Percentiles rank a stretch among this genome's conserved stretches.
Evolutionary conservation across 2,797 vertebrate genomes (phyloP).

Genomic region (Dermochelys coriacea): DNA sequence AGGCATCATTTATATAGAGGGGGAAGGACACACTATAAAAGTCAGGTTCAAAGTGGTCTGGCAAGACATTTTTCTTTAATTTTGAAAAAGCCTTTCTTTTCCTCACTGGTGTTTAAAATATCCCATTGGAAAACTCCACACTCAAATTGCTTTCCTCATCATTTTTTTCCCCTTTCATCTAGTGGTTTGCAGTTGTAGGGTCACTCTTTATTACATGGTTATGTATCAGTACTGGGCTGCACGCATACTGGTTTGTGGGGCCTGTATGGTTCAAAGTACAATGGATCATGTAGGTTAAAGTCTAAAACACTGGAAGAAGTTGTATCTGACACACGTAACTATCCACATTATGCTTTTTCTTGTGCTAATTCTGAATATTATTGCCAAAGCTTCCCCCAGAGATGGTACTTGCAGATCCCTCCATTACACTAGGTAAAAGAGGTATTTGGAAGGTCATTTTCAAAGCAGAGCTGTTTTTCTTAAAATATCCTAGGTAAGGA

Average conservation of each 20-base stretch:
- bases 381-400: accelerated
- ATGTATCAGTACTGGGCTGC: not conserved
- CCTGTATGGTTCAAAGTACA: not conserved
- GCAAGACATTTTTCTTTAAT: not conserved
- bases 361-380: not conserved
- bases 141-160: not conserved
- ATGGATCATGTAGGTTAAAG: not conserved
- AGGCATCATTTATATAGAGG: not conserved
- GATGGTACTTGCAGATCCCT: not conserved
- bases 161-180: not conserved
- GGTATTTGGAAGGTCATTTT: not conserved
- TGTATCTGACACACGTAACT: not conserved
- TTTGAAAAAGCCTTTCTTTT: not conserved
- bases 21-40: not conserved
- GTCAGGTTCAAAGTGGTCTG: not conserved
- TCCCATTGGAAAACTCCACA: accelerated
- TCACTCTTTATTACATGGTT: accelerated
- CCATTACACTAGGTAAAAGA: not conserved
- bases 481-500: not conserved
- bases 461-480: not conserved
- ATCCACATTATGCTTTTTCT: accelerated
- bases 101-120: not conserved
- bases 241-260: not conserved
- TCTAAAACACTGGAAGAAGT: not conserved
- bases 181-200: not conserved